Evolutionary conservation across 2,797 vertebrate species (phyloP), one percentile per base, ranked within the genome.

Genomic region (Pseudochromis fuscus): DNA sequence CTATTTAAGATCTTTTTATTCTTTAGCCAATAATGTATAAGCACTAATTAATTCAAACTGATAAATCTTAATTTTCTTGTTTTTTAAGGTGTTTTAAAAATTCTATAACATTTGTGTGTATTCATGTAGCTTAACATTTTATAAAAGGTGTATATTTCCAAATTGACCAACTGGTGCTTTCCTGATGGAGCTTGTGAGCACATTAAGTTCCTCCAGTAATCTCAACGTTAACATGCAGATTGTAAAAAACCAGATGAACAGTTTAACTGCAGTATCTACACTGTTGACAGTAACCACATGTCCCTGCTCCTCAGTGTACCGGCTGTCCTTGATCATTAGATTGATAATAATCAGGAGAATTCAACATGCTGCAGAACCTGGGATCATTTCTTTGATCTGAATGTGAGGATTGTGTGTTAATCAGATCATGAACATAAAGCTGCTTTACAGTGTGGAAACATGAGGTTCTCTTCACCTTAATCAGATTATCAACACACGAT

Each of bases 311-410:
- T 18, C 3, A 19, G 25, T 45, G 35, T 12, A 35, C 28, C 44
- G 50, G 25, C 23, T 50, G 24, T 49, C 21, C 50, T 67, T 35
- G 23, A 49, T 67, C 37, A 37, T 45, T 12, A 16, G 15, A 40
- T n/a, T 16, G n/a, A n/a, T n/a, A 40, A 40, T 18, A 16, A 35
- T 35, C 33, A 35, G 9, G 9, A 35, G 13, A 6, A 16, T 6
- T 2, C 37, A 5, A 38, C 37, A 38, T 18, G 37, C 37, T 18
- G 37, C 37, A 4, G 33, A 16, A 16, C 6, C 2, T 7, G 35
- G 1, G 16, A 45, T 31, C 19, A 31, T n/a, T 48, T 64, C 51
- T 57, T 38, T 58, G 19, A 31, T 48, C 7, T 24, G 7, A 58
- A 44, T 55, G 46, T 23, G 31, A 10, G 19, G 7, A 60, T 15